These are phyloP conservation scores for Crenichthys baileyi DNA, from an alignment of 2,797 vertebrate genomes.

Conservation along the genomic window DNA sequence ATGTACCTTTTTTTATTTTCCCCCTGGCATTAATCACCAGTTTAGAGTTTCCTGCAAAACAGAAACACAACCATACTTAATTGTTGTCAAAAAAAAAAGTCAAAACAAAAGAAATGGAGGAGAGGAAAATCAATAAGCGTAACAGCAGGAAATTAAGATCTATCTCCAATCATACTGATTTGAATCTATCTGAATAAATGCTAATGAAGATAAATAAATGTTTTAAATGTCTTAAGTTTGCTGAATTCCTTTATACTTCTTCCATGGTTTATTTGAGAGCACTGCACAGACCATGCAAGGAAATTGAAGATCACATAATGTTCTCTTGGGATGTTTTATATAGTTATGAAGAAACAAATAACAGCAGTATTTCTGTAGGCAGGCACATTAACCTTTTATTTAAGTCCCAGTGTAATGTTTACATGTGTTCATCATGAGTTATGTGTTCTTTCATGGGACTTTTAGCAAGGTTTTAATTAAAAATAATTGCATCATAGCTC, in stretches of 20 bases:
- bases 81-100: no score
- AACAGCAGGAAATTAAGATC: constrained; percentile 6
- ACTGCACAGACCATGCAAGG: not conserved
- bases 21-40: not conserved
- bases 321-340: not conserved
- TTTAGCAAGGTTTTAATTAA: not conserved
- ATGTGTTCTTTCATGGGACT: not conserved
- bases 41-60: not conserved
- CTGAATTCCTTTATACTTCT: not conserved
- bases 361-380: not conserved
- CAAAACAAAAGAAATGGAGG: constrained; percentile 7
- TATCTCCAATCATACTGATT: constrained; percentile 8
- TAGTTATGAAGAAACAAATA: not conserved
- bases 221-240: not conserved
- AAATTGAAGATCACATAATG: not conserved
- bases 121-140: constrained; percentile 18
- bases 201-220: constrained; percentile 1
- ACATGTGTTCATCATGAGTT: not conserved
- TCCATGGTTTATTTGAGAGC: not conserved
- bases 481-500: no score
- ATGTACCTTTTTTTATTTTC: not conserved
- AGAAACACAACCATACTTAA: constrained; percentile 11
- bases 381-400: not conserved
- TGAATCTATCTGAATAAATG: not conserved
- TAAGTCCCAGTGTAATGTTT: not conserved